Evolutionary conservation across 2,797 vertebrate genomes (phyloP), one percentile per base, ranked within the genome.

Genomic region (Phyllotis vaccarum): DNA sequence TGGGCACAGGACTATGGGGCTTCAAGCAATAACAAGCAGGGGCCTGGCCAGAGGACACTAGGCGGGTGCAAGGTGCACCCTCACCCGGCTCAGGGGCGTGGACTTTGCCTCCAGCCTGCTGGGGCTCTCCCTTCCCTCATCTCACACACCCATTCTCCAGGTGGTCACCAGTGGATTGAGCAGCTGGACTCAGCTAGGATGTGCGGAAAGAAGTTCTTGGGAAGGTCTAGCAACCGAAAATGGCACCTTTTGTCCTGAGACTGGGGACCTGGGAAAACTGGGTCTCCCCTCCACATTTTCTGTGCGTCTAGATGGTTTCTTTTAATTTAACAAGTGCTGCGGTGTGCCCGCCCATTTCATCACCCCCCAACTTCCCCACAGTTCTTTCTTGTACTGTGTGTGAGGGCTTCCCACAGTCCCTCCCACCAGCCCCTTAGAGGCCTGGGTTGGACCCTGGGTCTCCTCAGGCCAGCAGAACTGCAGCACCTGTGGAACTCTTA

Each of bases 401-500:
- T n/a, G 43, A 86, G 68, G n/a, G 60, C 68, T 68, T 37, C 40
- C 80, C 75, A 24, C 90, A 81, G 91, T 54, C 88, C 93, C 76
- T 95, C 78, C 74, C 58, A 62, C 88, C 19, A 43, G 95, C 94
- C 87, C 94, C 85, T 3, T 3, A 92, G 96, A 96, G 94, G 78
- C 95, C 95, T 96, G 79, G 90, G 85, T 97, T 72, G 75, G 95
- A 94, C 90, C 95, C 93, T 75, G 89, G 88, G 88, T 94, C 94
- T 64, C 87, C 92, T 90, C 66, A 64, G 75, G 85, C 90, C 87
- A 81, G 89, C 96, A 89, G 85, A 93, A 89, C 79, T 81, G 92
- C 96, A 98, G 98, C 97, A 93, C 97, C 96, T 98, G 95, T 98
- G 98, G 93, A 98, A 98, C 98, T 98, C 98, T 98, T 98, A 98